Percentiles rank a stretch among this genome's conserved stretches.
These are phyloP conservation scores for Adelognathus sp. DNA, from an alignment of 2,888 invertebrate species.

Conservation along the genomic window DNA sequence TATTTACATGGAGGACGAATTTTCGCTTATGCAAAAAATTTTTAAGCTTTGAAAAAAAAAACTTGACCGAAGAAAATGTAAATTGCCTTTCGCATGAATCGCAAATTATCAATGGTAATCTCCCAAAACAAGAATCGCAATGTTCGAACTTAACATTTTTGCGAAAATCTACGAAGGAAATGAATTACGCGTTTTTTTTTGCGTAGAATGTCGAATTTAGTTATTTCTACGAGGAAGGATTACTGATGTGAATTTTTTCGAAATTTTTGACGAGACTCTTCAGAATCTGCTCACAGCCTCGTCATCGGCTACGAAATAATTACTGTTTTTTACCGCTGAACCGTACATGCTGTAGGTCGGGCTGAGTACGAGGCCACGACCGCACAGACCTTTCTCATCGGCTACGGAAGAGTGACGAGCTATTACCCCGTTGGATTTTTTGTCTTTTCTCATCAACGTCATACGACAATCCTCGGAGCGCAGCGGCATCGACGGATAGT, in stretches of 20 bases:
- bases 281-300: slow-evolving; percentile 79
- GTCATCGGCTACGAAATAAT: slow-evolving; percentile 78
- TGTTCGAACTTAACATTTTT: too few relatives aligned
- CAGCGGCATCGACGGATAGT: slow-evolving; percentile 79
- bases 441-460: slow-evolving; percentile 74
- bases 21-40: slow-evolving; percentile 24
- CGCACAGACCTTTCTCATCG: slow-evolving; percentile 71
- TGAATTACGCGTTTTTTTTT: too few relatives aligned
- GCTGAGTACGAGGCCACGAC: slow-evolving; percentile 73
- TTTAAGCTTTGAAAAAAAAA: too few relatives aligned
- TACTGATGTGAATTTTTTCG: neutral
- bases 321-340: slow-evolving; percentile 73
- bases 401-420: slow-evolving; percentile 75
- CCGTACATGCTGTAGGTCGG: slow-evolving; percentile 79
- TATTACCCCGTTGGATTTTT: slow-evolving; percentile 67
- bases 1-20: slow-evolving; percentile 23
- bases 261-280: neutral
- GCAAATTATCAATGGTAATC: neutral
- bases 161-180: too few relatives aligned
- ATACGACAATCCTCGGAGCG: slow-evolving; percentile 77
- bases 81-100: neutral
- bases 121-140: too few relatives aligned
- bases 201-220: too few relatives aligned
- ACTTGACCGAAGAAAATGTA: neutral
- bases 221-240: too few relatives aligned